Percentiles rank a stretch among this genome's conserved stretches.
Conservation (phyloP, 2,888 invertebrate species). For the Embidobia sp. region DNA sequence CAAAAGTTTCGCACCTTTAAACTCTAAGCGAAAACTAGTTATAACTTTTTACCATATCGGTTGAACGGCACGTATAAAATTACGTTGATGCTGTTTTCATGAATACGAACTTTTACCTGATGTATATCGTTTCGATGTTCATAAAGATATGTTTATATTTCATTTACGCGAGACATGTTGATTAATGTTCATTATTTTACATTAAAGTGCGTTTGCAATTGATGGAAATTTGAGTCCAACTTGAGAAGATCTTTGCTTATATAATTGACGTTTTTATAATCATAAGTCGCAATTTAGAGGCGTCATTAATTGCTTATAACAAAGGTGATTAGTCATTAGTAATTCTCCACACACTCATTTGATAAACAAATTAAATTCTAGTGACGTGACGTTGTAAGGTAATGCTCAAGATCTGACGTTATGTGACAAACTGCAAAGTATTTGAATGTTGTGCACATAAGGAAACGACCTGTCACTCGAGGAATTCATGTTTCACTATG, state of each 20-base stretch:
- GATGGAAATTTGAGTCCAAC: too few relatives aligned
- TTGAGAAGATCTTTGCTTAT: too few relatives aligned
- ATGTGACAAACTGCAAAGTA: constrained; percentile 13
- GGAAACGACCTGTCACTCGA: constrained; percentile 19
- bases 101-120: constrained; percentile 15
- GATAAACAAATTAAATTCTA: constrained; percentile 17
- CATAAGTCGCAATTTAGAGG: too few relatives aligned
- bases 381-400: neutral
- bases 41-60: constrained; percentile 56
- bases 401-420: constrained; percentile 7
- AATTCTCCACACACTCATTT: neutral
- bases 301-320: too few relatives aligned
- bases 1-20: constrained; percentile 55
- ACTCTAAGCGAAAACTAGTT: constrained; percentile 46
- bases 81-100: constrained; percentile 18
- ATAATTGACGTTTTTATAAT: too few relatives aligned
- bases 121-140: constrained; percentile 6
- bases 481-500: constrained; percentile 35
- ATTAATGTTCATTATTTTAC: too few relatives aligned
- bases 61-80: constrained; percentile 37
- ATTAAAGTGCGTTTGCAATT: too few relatives aligned
- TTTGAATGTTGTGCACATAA: constrained; percentile 15
- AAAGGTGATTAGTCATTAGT: too few relatives aligned
- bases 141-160: neutral
- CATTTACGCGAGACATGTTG: too few relatives aligned